Evolutionary conservation across 2,888 invertebrate genomes (phyloP).

Genomic region (Nectonema munidae): DNA sequence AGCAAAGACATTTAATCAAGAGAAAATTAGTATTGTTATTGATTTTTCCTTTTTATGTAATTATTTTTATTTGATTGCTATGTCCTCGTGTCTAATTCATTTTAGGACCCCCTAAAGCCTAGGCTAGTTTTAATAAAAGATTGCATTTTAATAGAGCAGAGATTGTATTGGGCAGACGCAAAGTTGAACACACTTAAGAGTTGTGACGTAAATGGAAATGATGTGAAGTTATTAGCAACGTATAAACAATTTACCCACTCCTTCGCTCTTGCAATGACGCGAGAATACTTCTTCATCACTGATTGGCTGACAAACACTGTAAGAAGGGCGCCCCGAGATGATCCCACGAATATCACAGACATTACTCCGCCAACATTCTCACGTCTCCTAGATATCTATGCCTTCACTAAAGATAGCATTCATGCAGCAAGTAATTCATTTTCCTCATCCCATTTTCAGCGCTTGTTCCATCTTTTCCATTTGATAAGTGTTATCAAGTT

Average conservation of each 20-base stretch:
- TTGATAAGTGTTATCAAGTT: too few relatives aligned
- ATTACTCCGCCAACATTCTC: conserved; percentile 18
- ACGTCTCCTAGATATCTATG: conserved; percentile 21
- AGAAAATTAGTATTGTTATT: too few relatives aligned
- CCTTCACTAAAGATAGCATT: too few relatives aligned
- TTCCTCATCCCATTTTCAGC: too few relatives aligned
- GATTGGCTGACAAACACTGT: conserved; percentile 10
- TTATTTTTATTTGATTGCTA: neutral
- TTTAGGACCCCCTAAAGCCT: neutral
- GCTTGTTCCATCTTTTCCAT: too few relatives aligned
- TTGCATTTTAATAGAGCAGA: neutral
- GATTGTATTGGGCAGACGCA: conserved; percentile 9
- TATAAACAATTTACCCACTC: neutral
- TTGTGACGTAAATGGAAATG: neutral
- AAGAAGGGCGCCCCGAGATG: neutral
- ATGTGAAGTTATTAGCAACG: neutral
- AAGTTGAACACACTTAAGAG: neutral
- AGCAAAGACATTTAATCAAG: too few relatives aligned
- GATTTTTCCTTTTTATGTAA: too few relatives aligned
- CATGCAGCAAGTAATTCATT: too few relatives aligned
- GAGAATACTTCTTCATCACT: conserved; percentile 8
- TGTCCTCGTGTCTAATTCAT: neutral
- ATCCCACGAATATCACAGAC: neutral
- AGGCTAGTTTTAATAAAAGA: neutral
- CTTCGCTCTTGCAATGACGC: conserved; percentile 1